Conservation (phyloP, 2,797 vertebrate genomes). For the Bradypus variegatus region DNA sequence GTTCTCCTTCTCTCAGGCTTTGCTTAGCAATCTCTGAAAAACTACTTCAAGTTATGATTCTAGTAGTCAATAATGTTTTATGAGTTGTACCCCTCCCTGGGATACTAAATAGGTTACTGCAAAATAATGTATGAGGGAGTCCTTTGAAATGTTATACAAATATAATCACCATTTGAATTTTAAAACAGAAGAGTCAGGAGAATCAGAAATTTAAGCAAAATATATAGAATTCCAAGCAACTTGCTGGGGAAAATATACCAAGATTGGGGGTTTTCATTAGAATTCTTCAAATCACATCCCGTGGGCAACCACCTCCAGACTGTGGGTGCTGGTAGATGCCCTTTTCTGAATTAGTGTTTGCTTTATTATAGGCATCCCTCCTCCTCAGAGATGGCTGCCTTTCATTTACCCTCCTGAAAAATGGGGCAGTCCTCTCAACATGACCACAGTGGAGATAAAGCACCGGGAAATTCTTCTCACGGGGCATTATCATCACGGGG, state of each 20-base stretch:
- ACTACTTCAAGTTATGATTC: conserved; percentile 31
- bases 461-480: neutral
- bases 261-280: neutral
- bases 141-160: conserved; percentile 40
- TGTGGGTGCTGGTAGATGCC: neutral
- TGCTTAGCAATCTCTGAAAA: conserved; percentile 17
- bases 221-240: conserved; percentile 7
- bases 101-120: conserved; percentile 19
- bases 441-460: neutral
- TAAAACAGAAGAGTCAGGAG: neutral
- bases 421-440: neutral
- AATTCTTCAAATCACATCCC: neutral
- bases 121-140: conserved; percentile 29
- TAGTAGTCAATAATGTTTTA: conserved; percentile 33
- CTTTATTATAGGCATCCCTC: neutral
- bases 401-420: neutral
- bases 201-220: conserved; percentile 27
- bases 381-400: neutral
- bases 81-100: neutral
- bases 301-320: no score
- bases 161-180: conserved; percentile 18
- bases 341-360: neutral
- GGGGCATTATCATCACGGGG: neutral
- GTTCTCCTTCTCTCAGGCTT: neutral
- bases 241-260: neutral